Conservation (phyloP, 2,888 invertebrate species). For the Meta bourneti region DNA sequence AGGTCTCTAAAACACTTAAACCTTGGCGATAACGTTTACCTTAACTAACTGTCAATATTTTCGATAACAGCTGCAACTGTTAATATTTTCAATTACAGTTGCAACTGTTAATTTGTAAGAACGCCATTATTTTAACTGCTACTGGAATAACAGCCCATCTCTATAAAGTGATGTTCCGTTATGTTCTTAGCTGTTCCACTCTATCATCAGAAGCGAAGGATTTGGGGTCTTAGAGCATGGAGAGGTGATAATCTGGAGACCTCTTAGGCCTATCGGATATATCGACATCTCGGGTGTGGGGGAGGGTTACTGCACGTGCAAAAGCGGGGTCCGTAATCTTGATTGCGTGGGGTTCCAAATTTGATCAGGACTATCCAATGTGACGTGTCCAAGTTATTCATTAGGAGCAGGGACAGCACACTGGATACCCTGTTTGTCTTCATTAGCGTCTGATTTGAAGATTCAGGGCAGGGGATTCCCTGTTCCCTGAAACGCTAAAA, state of each 20-base stretch:
- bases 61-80: too few relatives aligned
- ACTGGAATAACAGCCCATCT: too few relatives aligned
- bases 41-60: too few relatives aligned
- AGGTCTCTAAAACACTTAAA: too few relatives aligned
- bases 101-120: too few relatives aligned
- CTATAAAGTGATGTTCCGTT: too few relatives aligned
- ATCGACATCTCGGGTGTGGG: constrained; percentile 32
- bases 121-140: too few relatives aligned
- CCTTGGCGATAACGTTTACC: too few relatives aligned
- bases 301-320: constrained; percentile 35
- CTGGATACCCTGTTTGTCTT: constrained; percentile 75
- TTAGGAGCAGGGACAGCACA: constrained; percentile 65
- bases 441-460: constrained; percentile 65
- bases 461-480: constrained; percentile 20
- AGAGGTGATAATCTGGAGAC: constrained; percentile 24
- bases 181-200: background rate
- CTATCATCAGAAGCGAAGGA: background rate
- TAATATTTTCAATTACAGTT: too few relatives aligned
- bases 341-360: constrained; percentile 72
- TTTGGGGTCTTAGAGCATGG: background rate
- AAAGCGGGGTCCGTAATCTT: constrained; percentile 34
- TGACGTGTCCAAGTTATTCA: constrained; percentile 76
- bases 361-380: constrained; percentile 65
- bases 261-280: constrained; percentile 19
- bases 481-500: constrained; percentile 5